Percentiles rank a stretch among this genome's conserved stretches.
Conservation (phyloP, 2,888 invertebrate species). For the Sialis fuliginosa region DNA sequence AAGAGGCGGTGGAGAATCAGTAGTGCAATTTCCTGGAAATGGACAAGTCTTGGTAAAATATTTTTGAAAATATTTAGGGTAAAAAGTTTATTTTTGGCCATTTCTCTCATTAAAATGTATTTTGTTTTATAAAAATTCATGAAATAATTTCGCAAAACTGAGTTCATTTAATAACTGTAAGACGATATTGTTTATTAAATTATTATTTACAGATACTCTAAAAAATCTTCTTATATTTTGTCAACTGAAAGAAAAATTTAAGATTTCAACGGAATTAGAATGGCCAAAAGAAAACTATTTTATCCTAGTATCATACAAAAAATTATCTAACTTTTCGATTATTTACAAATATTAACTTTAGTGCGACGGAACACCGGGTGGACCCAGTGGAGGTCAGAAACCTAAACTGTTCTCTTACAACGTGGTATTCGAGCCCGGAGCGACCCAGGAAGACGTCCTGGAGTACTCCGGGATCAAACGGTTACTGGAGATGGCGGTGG, state of each 20-base stretch:
- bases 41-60: slow-evolving; percentile 53
- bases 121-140: too few species aligned
- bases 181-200: too few species aligned
- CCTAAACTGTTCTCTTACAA: slow-evolving; percentile 86
- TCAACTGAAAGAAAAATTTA: not conserved
- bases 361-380: slow-evolving; percentile 30
- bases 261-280: not conserved
- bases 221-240: not conserved
- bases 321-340: too few species aligned
- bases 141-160: too few species aligned
- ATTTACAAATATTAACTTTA: slow-evolving; percentile 11
- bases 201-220: too few species aligned
- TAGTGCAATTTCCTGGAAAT: slow-evolving; percentile 73
- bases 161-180: too few species aligned
- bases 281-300: not conserved
- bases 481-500: slow-evolving; percentile 84
- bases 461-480: slow-evolving; percentile 81
- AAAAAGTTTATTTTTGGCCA: too few species aligned
- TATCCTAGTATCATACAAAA: too few species aligned
- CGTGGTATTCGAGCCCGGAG: slow-evolving; percentile 84
- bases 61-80: too few species aligned
- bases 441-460: slow-evolving; percentile 68
- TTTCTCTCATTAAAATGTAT: too few species aligned
- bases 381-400: slow-evolving; percentile 41
- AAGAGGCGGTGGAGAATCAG: slow-evolving; percentile 44